phyloP scores from a whole-genome alignment of 2,113 vertebrate species.

The Engystomops pustulosus region DNA sequence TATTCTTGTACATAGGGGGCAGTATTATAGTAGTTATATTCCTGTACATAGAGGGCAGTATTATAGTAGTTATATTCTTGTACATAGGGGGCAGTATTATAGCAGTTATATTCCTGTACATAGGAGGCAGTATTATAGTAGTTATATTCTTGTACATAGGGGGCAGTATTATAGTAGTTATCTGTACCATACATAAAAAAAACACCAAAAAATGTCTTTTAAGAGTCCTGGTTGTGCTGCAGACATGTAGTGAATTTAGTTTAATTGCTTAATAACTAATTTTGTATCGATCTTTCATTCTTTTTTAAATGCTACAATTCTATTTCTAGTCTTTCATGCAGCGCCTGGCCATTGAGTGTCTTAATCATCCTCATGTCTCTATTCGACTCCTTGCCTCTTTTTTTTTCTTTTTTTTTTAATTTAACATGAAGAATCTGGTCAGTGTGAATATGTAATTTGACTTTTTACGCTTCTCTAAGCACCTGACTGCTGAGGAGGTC shows the following conservation, averaged over 20 bases:
- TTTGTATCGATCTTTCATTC: too few relatives aligned
- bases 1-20: slow-evolving; percentile 5
- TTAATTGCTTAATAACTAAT: too few relatives aligned
- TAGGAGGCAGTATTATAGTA: not conserved
- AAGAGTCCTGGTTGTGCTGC: too few relatives aligned
- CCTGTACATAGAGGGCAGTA: not conserved
- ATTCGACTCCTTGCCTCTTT: not conserved
- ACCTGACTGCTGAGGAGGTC: not conserved
- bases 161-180: not conserved
- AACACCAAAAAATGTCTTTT: too few relatives aligned
- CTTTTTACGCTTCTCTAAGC: not conserved
- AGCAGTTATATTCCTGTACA: not conserved
- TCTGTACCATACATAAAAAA: too few relatives aligned
- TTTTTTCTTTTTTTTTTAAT: not conserved
- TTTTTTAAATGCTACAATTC: not conserved
- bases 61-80: slow-evolving; percentile 15
- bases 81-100: slow-evolving; percentile 2
- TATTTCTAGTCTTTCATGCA: not conserved
- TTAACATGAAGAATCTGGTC: not conserved
- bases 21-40: slow-evolving; percentile 18
- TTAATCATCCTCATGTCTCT: not conserved
- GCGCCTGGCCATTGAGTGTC: not conserved
- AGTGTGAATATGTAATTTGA: not conserved
- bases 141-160: slow-evolving; percentile 8
- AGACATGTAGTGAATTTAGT: too few relatives aligned